Evolutionary conservation across 2,113 vertebrate genomes (phyloP), one percentile per base, ranked within the genome.

Genomic region (Eudyptes chrysolophus): DNA sequence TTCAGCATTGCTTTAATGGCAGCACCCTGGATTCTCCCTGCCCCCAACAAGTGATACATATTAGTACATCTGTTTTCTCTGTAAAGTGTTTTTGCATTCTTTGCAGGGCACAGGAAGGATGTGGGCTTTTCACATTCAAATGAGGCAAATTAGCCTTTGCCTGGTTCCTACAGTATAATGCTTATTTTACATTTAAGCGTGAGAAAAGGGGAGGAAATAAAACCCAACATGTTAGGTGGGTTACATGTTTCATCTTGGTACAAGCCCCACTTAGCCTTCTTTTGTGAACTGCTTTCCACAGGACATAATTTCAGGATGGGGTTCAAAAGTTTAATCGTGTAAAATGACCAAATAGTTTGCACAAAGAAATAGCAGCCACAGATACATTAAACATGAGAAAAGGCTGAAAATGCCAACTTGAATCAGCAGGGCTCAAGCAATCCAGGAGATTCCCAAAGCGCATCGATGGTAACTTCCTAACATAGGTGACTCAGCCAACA

Each of bases 41-140:
- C 94, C 96, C 96, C 97, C 92, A 84, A 65, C 81, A 92, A 97
- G 82, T 82, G 92, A 97, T 87, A 97, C 82, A 89, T 96, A 95
- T 94, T 91, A 95, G 92, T 96, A 91, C 95, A 97, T 97, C 97
- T 97, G 92, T 96, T 97, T 98, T 98, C 79, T 98, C 95, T 93
- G 96, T 87, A 96, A 92, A 97, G 98, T 97, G 96, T 98, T 97
- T 97, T 94, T 95, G 97, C 94, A 98, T 97, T 98, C 97, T 98
- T 97, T 95, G 91, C 74, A 89, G 88, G 94, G 97, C 90, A 97
- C 98, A 98, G 98, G 98, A 98, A 98, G 98, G 98, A 98, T 98
- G 98, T 98, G 97, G 98, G 97, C 92, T 94, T 98, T 98, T 98
- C 97, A 98, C 94, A 98, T 98, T 97, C 95, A 98, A 98, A 98